Evolutionary conservation across 2,113 vertebrate genomes (phyloP).

Genomic region (Ranitomeya variabilis): DNA sequence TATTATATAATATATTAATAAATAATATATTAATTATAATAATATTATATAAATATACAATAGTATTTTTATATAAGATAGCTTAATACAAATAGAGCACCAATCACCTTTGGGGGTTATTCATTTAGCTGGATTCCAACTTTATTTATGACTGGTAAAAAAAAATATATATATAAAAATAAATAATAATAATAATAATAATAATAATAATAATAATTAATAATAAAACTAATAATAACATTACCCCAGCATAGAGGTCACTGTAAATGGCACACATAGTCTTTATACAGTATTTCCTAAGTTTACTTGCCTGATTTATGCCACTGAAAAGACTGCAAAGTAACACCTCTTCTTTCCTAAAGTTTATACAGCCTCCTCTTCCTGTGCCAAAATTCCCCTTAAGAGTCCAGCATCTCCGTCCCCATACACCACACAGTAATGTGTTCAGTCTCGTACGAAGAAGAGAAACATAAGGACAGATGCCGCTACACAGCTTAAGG

Average conservation of each 20-base stretch:
- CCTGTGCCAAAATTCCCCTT: neutral
- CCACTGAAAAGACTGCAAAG: neutral
- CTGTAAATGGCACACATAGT: neutral
- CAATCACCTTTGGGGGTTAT: neutral
- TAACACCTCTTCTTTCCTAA: neutral
- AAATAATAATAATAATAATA: no score
- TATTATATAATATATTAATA: no score
- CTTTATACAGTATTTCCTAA: neutral
- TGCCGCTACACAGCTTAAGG: constrained; percentile 23
- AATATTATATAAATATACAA: neutral
- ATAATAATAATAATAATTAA: no score
- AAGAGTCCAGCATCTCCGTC: neutral
- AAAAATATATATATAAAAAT: no score
- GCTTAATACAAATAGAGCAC: neutral
- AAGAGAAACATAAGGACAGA: constrained; percentile 33
- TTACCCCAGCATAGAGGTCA: constrained; percentile 6
- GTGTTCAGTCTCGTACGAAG: constrained; percentile 18
- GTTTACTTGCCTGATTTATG: neutral
- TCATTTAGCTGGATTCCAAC: neutral
- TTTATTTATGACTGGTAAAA: constrained; percentile 5
- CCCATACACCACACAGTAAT: constrained; percentile 25
- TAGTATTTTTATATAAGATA: no score
- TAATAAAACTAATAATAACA: neutral
- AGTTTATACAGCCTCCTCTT: neutral
- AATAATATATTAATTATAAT: neutral